phyloP scores from a whole-genome alignment of 2,113 vertebrate species.

The Xiphophorus hellerii region DNA sequence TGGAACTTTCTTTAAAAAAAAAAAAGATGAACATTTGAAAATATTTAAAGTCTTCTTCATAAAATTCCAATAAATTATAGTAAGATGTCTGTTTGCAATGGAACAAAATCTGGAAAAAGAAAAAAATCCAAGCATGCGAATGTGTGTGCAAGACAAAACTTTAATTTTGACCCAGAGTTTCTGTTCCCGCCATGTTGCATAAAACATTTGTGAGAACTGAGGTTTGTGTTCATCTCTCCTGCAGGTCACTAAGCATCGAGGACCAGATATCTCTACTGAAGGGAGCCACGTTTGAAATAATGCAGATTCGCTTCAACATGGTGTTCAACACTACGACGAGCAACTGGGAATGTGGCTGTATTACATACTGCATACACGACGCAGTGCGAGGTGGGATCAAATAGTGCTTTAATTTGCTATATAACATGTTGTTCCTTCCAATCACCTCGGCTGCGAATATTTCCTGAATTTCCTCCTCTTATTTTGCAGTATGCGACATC shows the following conservation, averaged over 20 bases:
- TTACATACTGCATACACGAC: slow-evolving; percentile 56
- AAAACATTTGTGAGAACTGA: neutral
- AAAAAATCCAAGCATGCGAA: too few species aligned
- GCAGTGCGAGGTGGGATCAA: slow-evolving; percentile 45
- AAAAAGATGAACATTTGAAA: too few species aligned
- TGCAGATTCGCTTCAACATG: slow-evolving; percentile 66
- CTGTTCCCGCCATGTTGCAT: neutral
- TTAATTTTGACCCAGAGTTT: neutral
- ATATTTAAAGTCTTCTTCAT: too few species aligned
- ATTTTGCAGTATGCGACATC: neutral
- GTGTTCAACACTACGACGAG: slow-evolving; percentile 48
- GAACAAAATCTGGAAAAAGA: too few species aligned
- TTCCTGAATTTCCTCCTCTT: neutral
- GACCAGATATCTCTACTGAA: slow-evolving; percentile 63
- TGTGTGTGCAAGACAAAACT: neutral
- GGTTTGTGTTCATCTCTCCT: neutral
- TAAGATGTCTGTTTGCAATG: too few species aligned
- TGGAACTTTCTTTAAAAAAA: too few species aligned
- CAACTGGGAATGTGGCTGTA: slow-evolving; percentile 54
- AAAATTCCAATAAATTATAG: too few species aligned
- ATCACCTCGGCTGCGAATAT: neutral
- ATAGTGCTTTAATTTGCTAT: neutral
- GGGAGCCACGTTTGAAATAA: slow-evolving; percentile 58
- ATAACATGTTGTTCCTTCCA: too few species aligned
- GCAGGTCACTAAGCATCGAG: slow-evolving; percentile 48